Percentiles rank a stretch among this genome's conserved stretches.
Conservation (phyloP, 1,140 invertebrate genomes). For the Melitaea cinxia region DNA sequence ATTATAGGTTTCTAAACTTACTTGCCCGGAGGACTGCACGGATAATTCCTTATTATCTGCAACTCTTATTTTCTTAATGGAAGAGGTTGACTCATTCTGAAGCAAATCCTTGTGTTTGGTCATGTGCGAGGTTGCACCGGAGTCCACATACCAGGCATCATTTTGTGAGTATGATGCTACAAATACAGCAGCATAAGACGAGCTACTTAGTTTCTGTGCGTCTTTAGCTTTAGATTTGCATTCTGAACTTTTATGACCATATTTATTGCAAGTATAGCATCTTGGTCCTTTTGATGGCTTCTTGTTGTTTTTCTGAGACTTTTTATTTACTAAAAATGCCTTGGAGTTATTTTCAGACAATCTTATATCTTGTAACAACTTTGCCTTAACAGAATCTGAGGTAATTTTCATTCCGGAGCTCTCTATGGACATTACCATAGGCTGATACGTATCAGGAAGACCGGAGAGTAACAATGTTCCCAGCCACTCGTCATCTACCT, state of each 20-base stretch:
- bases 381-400: not conserved
- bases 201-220: not conserved
- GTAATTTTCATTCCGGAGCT: constrained; percentile 24
- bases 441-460: constrained; percentile 23
- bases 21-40: not conserved
- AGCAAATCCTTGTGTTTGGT: not conserved
- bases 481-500: constrained; percentile 27
- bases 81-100: not conserved
- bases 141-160: not conserved
- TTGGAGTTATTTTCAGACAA: not conserved
- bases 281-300: constrained; percentile 36
- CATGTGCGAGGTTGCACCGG: not conserved
- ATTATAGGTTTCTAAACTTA: constrained; percentile 4
- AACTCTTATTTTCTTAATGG: not conserved
- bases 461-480: constrained; percentile 25
- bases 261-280: constrained; percentile 41
- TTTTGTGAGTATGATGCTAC: not conserved
- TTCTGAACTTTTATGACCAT: constrained; percentile 44
- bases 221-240: constrained; percentile 17
- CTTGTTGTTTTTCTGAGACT: not conserved
- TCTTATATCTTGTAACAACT: not conserved
- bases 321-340: not conserved
- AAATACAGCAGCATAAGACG: not conserved
- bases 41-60: not conserved
- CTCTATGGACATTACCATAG: constrained; percentile 29